Conservation (phyloP, 2,888 invertebrate genomes). For the Globia sparganii region DNA sequence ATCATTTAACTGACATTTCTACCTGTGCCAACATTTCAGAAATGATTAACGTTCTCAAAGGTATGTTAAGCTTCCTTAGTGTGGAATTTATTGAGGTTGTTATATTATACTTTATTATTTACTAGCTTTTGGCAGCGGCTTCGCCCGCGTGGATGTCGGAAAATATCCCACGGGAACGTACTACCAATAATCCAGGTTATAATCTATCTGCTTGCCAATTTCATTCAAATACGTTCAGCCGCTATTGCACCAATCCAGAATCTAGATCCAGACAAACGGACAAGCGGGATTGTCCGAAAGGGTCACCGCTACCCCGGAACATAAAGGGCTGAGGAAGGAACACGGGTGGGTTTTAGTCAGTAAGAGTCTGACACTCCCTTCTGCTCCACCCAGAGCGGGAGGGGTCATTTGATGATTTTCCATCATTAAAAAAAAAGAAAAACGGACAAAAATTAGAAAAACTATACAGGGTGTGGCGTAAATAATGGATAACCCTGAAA, state of each 20-base stretch:
- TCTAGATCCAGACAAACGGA: neutral
- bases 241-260: neutral
- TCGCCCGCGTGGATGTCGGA: neutral
- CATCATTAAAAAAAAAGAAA: no score
- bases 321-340: no score
- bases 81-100: slow-evolving; percentile 9
- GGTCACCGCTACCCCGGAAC: no score
- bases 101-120: slow-evolving; percentile 3
- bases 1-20: slow-evolving; percentile 51
- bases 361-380: no score
- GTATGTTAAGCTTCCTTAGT: slow-evolving; percentile 19
- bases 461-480: no score
- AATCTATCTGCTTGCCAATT: neutral
- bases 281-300: no score
- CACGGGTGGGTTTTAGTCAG: no score
- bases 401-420: no score
- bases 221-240: neutral
- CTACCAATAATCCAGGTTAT: neutral
- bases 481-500: no score
- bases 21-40: slow-evolving; percentile 17
- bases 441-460: neutral
- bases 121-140: neutral
- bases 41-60: slow-evolving; percentile 34
- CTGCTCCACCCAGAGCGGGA: no score
- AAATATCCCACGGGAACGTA: neutral